Percentiles rank a stretch among this genome's conserved stretches.
Evolutionary conservation across 1,140 invertebrate species (phyloP).

Genomic region (Cryptotermes secundus): DNA sequence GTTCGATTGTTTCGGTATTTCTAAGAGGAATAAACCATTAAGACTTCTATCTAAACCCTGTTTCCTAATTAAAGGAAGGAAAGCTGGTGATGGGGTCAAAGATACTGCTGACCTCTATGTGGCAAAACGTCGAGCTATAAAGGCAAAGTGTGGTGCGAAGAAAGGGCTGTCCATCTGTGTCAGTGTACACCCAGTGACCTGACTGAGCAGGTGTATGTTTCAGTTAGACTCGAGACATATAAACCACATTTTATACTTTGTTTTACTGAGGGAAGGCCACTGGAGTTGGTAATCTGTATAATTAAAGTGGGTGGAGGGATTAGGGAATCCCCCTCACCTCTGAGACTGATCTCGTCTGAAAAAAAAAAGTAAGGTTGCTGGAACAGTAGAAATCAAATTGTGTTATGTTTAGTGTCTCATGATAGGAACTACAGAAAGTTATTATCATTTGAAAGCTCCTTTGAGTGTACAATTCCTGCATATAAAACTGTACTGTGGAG

Average conservation of each 20-base stretch:
- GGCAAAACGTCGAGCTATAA: too few species aligned
- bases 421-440: neutral
- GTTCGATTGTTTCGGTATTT: too few species aligned
- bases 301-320: neutral
- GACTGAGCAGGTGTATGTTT: neutral
- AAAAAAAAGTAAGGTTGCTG: neutral
- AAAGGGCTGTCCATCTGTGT: neutral
- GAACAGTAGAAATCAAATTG: constrained; percentile 1
- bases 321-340: neutral
- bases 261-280: neutral
- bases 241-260: neutral
- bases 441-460: neutral
- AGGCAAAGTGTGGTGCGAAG: neutral
- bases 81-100: too few species aligned
- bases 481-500: neutral
- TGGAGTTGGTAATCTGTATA: neutral
- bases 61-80: too few species aligned
- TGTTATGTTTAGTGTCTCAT: neutral
- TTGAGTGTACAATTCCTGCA: neutral
- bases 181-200: neutral
- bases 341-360: neutral
- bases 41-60: too few species aligned
- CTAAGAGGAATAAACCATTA: too few species aligned
- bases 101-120: too few species aligned
- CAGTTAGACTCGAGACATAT: neutral